These are phyloP conservation scores for Sebastes dallii DNA, from an alignment of 2,797 vertebrate genomes.

Conservation along the genomic window DNA sequence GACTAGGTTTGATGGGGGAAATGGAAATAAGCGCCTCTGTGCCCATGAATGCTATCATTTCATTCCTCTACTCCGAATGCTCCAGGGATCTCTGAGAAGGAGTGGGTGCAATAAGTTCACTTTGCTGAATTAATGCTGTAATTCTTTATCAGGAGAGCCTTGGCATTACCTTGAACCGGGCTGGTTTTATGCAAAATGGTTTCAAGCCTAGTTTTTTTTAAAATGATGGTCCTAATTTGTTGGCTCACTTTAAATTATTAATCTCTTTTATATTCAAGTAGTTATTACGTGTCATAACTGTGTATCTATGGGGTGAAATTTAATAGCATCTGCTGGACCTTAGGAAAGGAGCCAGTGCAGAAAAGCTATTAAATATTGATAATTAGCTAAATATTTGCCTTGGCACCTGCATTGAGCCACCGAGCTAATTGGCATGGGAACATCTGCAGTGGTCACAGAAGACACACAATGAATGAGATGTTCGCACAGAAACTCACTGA, in stretches of 20 bases:
- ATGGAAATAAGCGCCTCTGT: constrained; percentile 93
- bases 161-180: constrained; percentile 95
- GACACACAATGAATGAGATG: constrained; percentile 41
- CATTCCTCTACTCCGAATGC: constrained; percentile 93
- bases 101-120: constrained; percentile 99
- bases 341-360: constrained; percentile 89
- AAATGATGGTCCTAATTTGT: constrained; percentile 99
- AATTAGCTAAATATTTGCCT: constrained; percentile 99
- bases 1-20: constrained; percentile 70
- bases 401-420: constrained; percentile 90
- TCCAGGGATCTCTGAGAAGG: constrained; percentile 94
- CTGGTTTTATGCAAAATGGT: constrained; percentile 98
- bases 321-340: constrained; percentile 99
- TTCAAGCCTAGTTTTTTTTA: constrained; percentile 88
- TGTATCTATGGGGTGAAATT: constrained; percentile 99
- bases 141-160: constrained; percentile 94
- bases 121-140: constrained; percentile 99
- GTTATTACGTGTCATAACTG: constrained; percentile 99
- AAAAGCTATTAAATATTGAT: constrained; percentile 98
- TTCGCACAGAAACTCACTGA: constrained; percentile 33
- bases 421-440: constrained; percentile 87
- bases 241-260: constrained; percentile 99
- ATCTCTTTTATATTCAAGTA: constrained; percentile 99
- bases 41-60: constrained; percentile 93
- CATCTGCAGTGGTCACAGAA: constrained; percentile 70